phyloP scores from a whole-genome alignment of 2,797 vertebrate genomes.

The Calcarius lapponicus region DNA sequence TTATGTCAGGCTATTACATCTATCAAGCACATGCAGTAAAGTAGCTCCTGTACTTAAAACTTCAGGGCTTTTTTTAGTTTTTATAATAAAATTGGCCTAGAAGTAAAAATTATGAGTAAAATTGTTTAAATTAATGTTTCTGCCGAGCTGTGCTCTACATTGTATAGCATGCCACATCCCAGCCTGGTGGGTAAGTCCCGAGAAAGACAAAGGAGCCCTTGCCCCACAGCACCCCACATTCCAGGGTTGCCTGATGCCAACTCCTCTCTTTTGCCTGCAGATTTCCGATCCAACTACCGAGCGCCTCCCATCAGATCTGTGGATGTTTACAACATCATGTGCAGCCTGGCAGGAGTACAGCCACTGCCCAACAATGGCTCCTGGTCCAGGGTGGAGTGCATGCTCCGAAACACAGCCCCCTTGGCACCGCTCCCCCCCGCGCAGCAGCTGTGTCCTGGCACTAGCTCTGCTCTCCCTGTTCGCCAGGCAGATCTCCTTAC shows the following conservation, averaged over 20 bases:
- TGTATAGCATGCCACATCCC: not conserved
- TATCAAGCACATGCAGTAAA: not conserved
- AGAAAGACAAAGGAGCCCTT: not conserved
- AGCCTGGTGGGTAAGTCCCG: not conserved
- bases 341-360: slow-evolving; percentile 79
- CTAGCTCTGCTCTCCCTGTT: slow-evolving; percentile 64
- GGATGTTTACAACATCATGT: slow-evolving; percentile 95
- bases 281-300: slow-evolving; percentile 86
- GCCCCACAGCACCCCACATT: fast-evolving
- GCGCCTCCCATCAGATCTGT: slow-evolving; percentile 86
- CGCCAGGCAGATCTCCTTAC: not conserved
- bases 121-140: not conserved
- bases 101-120: not conserved
- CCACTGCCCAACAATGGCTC: slow-evolving; percentile 94
- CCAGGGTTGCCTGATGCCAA: not conserved
- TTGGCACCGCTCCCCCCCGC: not conserved
- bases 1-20: not conserved
- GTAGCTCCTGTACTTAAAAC: not conserved
- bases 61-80: not conserved
- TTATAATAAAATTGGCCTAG: not conserved
- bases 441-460: slow-evolving; percentile 38
- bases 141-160: not conserved
- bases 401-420: slow-evolving; percentile 75
- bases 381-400: slow-evolving; percentile 87
- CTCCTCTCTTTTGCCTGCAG: slow-evolving; percentile 70